Percentiles rank a stretch among this genome's conserved stretches.
phyloP scores from a whole-genome alignment of 2,113 vertebrate species.

The Mohoua ochrocephala region DNA sequence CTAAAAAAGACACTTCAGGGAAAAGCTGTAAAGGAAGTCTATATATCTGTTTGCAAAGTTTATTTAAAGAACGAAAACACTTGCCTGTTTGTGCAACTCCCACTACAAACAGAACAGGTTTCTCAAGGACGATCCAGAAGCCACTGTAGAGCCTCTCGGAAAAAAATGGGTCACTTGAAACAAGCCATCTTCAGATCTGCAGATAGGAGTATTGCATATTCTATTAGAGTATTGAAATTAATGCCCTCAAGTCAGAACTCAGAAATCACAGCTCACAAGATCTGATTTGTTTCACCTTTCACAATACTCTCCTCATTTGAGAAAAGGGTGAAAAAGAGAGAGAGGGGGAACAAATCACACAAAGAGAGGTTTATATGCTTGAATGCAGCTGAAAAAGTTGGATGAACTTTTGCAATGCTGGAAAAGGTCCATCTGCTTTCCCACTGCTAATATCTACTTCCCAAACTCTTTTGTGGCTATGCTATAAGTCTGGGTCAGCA shows the following conservation, averaged over 20 bases:
- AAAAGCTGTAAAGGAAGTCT: neutral
- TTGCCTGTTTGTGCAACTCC: slow-evolving; percentile 27
- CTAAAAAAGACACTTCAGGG: neutral
- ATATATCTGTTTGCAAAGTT: neutral
- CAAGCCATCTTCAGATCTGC: neutral
- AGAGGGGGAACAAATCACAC: neutral
- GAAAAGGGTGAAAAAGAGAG: neutral
- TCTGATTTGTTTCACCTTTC: neutral
- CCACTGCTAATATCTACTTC: neutral
- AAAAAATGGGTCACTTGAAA: neutral
- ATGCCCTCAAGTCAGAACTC: neutral
- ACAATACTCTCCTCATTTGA: neutral
- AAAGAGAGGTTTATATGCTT: neutral
- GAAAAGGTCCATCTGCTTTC: neutral
- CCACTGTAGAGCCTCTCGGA: neutral
- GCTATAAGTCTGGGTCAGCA: neutral
- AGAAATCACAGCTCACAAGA: neutral
- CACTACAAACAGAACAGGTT: neutral
- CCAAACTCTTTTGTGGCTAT: neutral
- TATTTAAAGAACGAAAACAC: slow-evolving; percentile 25
- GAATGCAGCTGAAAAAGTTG: slow-evolving; percentile 20
- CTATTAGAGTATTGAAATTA: neutral
- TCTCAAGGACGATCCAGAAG: neutral
- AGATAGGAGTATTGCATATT: neutral
- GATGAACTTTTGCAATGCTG: neutral